Evolutionary conservation across 2,113 vertebrate species (phyloP), one percentile per base, ranked within the genome.

Genomic region (Hippoglossus stenolepis): DNA sequence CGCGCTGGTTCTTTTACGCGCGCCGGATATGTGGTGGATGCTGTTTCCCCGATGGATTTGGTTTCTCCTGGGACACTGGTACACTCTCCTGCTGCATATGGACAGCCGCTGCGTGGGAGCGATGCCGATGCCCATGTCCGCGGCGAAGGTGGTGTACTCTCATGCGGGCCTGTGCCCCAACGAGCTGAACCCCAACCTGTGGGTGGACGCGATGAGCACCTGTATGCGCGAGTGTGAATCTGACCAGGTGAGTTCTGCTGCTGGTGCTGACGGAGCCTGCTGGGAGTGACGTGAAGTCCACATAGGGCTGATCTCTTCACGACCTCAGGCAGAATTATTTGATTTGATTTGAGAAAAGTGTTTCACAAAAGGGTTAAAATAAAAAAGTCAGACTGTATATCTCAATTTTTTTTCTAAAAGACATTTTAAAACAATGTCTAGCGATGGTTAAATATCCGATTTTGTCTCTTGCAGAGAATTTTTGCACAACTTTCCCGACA

Each of bases 161-260:
- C 98, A 99, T 1, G 97, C 97, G 0, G 98, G 98, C 86, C 95
- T 99, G 87, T 99, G 98, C 86, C 98, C 98, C 66, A 99, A 99
- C 84, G 98, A 99, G 81, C 96, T 99, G 95, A 99, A 98, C 91
- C 98, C 98, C 75, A 99, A 99, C 92, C 95, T 99, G 86, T 99
- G 98, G 98, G 98, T 99, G 78, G 98, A 99, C 0, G 98, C 98
- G 0, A 98, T 99, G 96, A 99, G 98, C 91, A 99, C 98, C 93
- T 99, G 98, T 93, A 94, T 95, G 94, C 93, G 97, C 3, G 98
- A 99, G 89, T 99, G 98, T 63, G 95, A 97, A 59, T 90, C 95
- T 0, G 98, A 99, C 73, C 96, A 96, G 97, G 98, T 99, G 94
- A 96, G 96, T 43, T 43, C 40, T 43, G 40, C 40, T 43, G 40